Base-by-base conservation (phyloP, 2,797 vertebrate genomes). In the Falco biarmicus region DNA sequence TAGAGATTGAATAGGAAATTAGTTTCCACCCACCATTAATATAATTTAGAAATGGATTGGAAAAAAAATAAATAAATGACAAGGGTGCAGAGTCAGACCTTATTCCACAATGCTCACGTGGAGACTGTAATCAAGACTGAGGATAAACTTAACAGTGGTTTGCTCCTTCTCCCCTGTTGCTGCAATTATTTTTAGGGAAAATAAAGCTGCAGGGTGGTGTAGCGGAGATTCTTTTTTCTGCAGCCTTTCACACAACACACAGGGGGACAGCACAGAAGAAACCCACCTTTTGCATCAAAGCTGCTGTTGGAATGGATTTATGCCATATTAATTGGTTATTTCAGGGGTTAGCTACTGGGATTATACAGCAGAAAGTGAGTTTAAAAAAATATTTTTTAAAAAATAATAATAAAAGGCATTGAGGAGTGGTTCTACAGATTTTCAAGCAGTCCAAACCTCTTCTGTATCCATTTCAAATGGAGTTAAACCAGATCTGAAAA, bases 81-180 rank as follows among this genome's bases (percentile, higher is more conserved):
- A 26, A 24, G 4, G 11, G 43, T 1, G 9, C 43, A 29, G 32
- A 48, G n/a, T 6, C 5, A 17, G 43, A 37, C 32, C 19, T 59
- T 6, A 13, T 8, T 26, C 43, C 43, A 6, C 4, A 5, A 8
- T 5, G 31, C 21, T 41, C 37, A 10, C 1, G 21, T 0, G 10
- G 24, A 56, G 39, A 32, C 4, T 2, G 4, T 8, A 8, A 73
- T 8, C 5, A 11, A n/a, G 69, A 20, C 10, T 6, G 37, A 53
- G 21, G 37, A 18, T 41, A 47, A 26, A 21, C 17, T 11, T 5
- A 4, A 3, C 24, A 19, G 24, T 1, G 2, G 10, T 74, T 34
- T 13, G 39, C 18, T 45, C 41, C 71, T 13, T 19, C 29, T 5
- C 8, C 22, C 51, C 29, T 7, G 5, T 7, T 5, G 10, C 53